Percentiles rank a stretch among this genome's conserved stretches.
These are phyloP conservation scores for Calameuta pallipes DNA, from an alignment of 2,888 invertebrate species.

Conservation along the genomic window DNA sequence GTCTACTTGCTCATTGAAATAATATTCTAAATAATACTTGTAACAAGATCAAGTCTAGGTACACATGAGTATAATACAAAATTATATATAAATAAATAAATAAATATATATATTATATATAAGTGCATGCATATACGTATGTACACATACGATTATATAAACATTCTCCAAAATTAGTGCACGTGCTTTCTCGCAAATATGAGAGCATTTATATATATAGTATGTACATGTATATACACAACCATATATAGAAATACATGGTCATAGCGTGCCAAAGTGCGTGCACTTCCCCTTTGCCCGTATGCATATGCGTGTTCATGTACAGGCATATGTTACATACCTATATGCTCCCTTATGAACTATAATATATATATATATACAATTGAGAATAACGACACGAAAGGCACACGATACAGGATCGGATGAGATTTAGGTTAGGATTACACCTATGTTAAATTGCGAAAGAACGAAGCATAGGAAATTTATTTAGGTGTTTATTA, in stretches of 20 bases:
- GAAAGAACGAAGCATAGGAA: conserved; percentile 12
- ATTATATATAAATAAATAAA: conserved; percentile 43
- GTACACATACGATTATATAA: not conserved
- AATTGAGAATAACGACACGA: conserved; percentile 33
- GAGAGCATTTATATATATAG: not conserved
- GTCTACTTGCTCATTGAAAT: conserved; percentile 56
- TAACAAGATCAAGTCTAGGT: conserved; percentile 40
- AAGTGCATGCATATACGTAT: not conserved
- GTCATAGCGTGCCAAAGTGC: not conserved
- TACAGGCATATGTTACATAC: conserved; percentile 1
- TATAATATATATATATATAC: conserved; percentile 14
- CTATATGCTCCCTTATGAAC: not conserved
- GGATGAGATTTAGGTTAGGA: conserved; percentile 10
- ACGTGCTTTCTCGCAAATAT: not conserved
- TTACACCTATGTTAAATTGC: conserved; percentile 4
- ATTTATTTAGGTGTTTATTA: conserved; percentile 13
- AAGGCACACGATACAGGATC: conserved; percentile 49
- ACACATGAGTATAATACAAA: conserved; percentile 43
- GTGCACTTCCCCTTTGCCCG: not conserved
- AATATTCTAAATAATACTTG: conserved; percentile 57
- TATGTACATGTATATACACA: too few species aligned
- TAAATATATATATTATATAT: conserved; percentile 1
- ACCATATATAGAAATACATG: conserved; percentile 11
- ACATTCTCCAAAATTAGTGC: not conserved
- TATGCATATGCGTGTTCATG: not conserved